A percentile compares a stretch with the other conserved stretches of the same genome.
Conservation (phyloP, 1,140 invertebrate genomes). For the Drosophila teissieri region DNA sequence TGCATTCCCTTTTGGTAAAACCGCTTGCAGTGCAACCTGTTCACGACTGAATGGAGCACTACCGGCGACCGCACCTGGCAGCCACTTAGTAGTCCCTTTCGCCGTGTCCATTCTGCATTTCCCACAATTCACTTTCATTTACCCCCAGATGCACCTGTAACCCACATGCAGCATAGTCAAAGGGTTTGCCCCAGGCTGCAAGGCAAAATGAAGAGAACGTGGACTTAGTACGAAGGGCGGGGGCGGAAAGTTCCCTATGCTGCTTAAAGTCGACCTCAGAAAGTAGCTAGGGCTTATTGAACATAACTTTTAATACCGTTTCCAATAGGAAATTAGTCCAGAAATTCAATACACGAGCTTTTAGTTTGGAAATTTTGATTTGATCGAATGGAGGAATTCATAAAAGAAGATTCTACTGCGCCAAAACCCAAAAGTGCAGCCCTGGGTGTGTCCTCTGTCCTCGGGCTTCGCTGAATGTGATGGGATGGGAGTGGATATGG, state of each 20-base stretch:
- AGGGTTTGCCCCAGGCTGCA: slow-evolving; percentile 21
- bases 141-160: slow-evolving; percentile 33
- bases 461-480: neutral
- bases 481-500: slow-evolving; percentile 1
- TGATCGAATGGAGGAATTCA: no score
- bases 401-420: no score
- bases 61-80: slow-evolving; percentile 24
- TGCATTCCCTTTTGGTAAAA: slow-evolving; percentile 15
- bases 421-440: neutral
- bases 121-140: slow-evolving; percentile 4
- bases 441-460: neutral
- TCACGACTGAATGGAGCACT: slow-evolving; percentile 37
- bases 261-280: no score
- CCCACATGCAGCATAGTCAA: slow-evolving; percentile 36
- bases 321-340: no score
- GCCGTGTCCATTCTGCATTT: no score
- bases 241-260: neutral
- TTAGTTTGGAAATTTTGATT: no score
- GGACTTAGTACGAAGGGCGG: neutral
- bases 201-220: neutral
- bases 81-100: slow-evolving; percentile 20
- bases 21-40: slow-evolving; percentile 13
- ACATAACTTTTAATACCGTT: no score
- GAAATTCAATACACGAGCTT: no score
- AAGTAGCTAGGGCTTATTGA: no score